Evolutionary conservation across 1,140 invertebrate species (phyloP).

Genomic region (Eupristina koningsbergeri): DNA sequence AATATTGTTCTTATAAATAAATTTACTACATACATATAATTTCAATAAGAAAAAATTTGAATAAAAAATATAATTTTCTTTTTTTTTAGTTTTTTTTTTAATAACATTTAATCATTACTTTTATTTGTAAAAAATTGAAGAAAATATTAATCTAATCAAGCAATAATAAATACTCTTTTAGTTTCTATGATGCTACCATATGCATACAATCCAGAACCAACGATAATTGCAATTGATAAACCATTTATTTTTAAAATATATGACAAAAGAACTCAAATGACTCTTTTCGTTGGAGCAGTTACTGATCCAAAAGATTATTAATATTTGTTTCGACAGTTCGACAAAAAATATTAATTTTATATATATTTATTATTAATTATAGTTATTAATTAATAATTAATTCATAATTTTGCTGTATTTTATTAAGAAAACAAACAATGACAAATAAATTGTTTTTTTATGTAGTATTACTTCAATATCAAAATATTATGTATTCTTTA

Average conservation of each 20-base stretch:
- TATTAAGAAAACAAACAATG: not conserved
- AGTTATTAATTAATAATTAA: not conserved
- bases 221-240: not conserved
- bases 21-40: no score
- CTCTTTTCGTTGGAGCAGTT: conserved; percentile 25
- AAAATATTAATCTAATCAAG: not conserved
- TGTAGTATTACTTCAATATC: not conserved
- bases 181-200: not conserved
- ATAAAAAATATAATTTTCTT: no score
- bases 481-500: not conserved
- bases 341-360: not conserved
- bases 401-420: no score
- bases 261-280: not conserved
- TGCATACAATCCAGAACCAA: not conserved
- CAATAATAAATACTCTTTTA: not conserved
- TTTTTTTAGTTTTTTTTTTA: no score
- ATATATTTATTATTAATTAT: not conserved
- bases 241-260: conserved; percentile 22
- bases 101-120: no score
- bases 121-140: no score
- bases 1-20: no score
- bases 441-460: conserved; percentile 1
- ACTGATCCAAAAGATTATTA: not conserved
- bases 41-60: no score
- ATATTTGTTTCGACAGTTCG: not conserved